Evolutionary conservation across 2,888 invertebrate genomes (phyloP), one percentile per base, ranked within the genome.

Genomic region (Hirtodrosophila confusa): DNA sequence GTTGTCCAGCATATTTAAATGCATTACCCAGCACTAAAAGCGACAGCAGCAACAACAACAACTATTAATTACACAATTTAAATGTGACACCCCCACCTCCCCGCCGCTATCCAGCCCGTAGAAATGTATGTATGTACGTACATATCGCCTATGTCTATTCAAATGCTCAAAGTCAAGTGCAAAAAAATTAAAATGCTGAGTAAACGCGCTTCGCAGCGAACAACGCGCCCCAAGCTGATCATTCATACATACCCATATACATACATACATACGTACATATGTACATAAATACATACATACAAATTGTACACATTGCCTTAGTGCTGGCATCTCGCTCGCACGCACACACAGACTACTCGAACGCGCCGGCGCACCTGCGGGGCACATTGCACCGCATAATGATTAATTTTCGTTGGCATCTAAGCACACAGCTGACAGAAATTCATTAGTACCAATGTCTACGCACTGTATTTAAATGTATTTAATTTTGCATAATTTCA

Each of bases 111-210:
- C 23, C 36, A 35, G n/a, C 7, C 7, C 24, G 1, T 17, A 27
- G 27, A 5, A 4, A 27, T 27, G 27, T 27, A 27, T 5, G 5
- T 27, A 27, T 27, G 27, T n/a, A 17, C n/a, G 8, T n/a, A 8
- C 17, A 17, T 9, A 41, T 36, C 12, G 33, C 36, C 51, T 24
- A 44, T 41, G 35, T 39, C 47, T 55, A 69, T 75, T 75, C 69
- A 63, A 63, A 68, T 55, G 62, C 63, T 69, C 72, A 78, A 78
- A 78, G 78, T 78, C 82, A 78, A 78, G 78, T 75, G 78, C 78
- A 78, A 80, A 78, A 61, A 47, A 31, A 85, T 80, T 85, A 73
- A 80, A 80, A 85, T 80, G 82, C 82, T 69, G 78, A 67, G 58
- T 57, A 56, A 70, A 70, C 57, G 75, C 55, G 49, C 61, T 54